Evolutionary conservation across 2,797 vertebrate species (phyloP).

Genomic region (Anisognathus igniventris): DNA sequence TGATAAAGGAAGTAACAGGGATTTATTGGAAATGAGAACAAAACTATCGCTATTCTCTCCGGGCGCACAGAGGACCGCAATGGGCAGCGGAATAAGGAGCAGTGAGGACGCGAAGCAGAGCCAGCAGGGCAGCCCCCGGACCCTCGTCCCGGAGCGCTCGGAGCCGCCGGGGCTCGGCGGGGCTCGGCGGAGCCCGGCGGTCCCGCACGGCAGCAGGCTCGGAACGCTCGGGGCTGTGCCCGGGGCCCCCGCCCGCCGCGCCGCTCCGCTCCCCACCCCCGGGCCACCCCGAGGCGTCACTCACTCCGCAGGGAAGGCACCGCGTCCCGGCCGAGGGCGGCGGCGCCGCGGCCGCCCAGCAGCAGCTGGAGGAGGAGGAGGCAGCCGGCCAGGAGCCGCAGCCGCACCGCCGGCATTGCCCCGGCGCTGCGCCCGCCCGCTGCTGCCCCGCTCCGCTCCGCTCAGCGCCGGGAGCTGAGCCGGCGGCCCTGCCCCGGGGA

Average conservation of each 20-base stretch:
- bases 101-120: neutral
- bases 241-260: neutral
- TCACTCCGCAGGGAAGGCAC: constrained; percentile 41
- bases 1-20: neutral
- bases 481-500: neutral
- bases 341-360: neutral
- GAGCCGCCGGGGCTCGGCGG: neutral
- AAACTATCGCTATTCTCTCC: rapidly evolving
- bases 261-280: neutral
- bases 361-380: neutral
- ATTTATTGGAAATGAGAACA: neutral
- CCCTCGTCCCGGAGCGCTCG: neutral
- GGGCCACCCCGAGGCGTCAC: neutral
- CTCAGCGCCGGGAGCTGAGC: neutral
- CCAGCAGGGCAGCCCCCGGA: neutral
- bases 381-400: neutral
- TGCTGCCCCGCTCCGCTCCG: neutral
- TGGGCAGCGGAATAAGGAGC: rapidly evolving
- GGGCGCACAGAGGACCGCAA: neutral
- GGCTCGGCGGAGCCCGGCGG: neutral
- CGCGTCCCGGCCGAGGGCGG: neutral
- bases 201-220: neutral
- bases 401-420: neutral
- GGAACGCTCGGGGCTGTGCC: neutral
- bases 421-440: neutral